phyloP scores from a whole-genome alignment of 2,888 invertebrate species.

The Brachypterus glaber region DNA sequence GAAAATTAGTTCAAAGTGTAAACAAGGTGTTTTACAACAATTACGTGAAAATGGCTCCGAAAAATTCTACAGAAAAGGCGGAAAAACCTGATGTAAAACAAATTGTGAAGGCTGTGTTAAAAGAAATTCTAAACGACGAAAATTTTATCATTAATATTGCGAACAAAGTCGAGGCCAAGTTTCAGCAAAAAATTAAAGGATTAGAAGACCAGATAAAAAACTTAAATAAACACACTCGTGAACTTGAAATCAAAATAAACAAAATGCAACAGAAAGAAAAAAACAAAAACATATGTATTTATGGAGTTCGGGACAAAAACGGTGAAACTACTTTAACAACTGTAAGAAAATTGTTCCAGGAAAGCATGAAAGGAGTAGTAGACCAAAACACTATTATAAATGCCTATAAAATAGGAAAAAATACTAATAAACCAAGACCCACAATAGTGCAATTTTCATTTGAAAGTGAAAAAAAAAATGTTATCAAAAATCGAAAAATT shows the following conservation, averaged over 20 bases:
- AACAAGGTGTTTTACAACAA: too few relatives aligned
- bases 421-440: neutral
- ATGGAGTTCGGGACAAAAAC: neutral
- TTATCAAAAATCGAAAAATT: neutral
- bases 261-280: neutral
- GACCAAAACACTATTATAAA: too few relatives aligned
- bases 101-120: neutral
- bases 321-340: neutral
- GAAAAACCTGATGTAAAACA: neutral
- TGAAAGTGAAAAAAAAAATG: neutral
- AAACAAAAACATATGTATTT: neutral
- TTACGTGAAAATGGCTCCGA: too few relatives aligned
- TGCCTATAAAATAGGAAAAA: neutral
- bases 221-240: neutral
- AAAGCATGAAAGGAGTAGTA: too few relatives aligned
- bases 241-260: neutral
- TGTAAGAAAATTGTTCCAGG: too few relatives aligned
- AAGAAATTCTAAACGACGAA: neutral
- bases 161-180: neutral
- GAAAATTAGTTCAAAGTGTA: too few relatives aligned
- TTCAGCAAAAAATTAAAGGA: neutral
- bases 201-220: neutral
- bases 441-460: neutral
- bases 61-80: too few relatives aligned
- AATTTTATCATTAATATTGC: neutral